Conservation (phyloP, 2,113 vertebrate genomes). For the Seriola aureovittata region DNA sequence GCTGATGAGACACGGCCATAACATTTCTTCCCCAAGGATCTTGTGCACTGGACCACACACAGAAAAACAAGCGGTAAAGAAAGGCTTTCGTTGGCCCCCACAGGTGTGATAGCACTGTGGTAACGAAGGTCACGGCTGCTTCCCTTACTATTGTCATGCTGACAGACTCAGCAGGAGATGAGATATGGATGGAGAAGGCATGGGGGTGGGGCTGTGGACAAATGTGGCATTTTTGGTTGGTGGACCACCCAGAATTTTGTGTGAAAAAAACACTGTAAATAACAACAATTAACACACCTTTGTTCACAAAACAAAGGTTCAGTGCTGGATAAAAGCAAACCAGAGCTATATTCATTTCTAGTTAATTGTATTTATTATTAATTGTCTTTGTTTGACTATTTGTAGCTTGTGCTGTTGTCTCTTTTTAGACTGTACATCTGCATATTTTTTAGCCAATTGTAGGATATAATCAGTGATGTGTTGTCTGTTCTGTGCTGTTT, state of each 20-base stretch:
- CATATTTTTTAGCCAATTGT: too few relatives aligned
- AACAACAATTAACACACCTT: slow-evolving; percentile 22
- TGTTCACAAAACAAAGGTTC: slow-evolving; percentile 1
- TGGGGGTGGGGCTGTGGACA: slow-evolving; percentile 5
- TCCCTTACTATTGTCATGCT: slow-evolving; percentile 57
- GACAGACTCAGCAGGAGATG: slow-evolving; percentile 63
- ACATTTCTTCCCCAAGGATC: background rate
- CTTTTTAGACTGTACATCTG: too few relatives aligned
- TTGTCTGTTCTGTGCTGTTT: too few relatives aligned
- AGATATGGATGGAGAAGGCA: slow-evolving; percentile 39
- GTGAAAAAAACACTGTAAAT: slow-evolving; percentile 27
- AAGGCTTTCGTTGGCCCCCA: slow-evolving; percentile 36
- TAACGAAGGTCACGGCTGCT: slow-evolving; percentile 59
- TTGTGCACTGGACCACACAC: slow-evolving; percentile 44
- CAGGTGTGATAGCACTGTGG: slow-evolving; percentile 71
- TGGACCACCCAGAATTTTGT: slow-evolving; percentile 70
- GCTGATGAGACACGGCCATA: background rate
- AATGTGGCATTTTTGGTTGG: slow-evolving; percentile 48
- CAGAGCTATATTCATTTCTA: too few relatives aligned
- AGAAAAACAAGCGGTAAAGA: slow-evolving; percentile 21
- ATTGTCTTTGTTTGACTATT: too few relatives aligned
- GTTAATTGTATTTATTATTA: too few relatives aligned
- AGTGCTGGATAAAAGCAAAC: too few relatives aligned
- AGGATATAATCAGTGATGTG: too few relatives aligned
- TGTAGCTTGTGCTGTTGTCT: too few relatives aligned